A percentile compares a stretch with the other conserved stretches of the same genome.
phyloP scores from a whole-genome alignment of 2,797 vertebrate species.

The Glyptemys insculpta region DNA sequence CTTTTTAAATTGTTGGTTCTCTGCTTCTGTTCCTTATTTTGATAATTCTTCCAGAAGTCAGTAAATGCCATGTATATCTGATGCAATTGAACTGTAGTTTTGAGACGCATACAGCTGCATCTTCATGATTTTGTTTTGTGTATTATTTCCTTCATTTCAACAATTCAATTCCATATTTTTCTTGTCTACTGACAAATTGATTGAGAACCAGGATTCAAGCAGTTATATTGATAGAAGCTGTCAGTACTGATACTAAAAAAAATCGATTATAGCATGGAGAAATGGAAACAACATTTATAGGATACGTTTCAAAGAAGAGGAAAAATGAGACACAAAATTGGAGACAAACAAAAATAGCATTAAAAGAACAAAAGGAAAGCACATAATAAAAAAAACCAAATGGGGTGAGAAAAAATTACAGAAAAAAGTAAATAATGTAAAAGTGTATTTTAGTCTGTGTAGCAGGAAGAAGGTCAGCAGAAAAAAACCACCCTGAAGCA shows the following conservation, averaged over 20 bases:
- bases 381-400: background rate
- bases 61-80: background rate
- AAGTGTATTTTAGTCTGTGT: background rate
- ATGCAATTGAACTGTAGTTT: background rate
- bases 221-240: background rate
- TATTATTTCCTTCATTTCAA: background rate
- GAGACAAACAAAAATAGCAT: background rate
- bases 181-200: background rate
- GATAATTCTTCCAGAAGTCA: background rate
- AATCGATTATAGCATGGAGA: background rate
- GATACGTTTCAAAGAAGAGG: background rate
- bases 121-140: background rate
- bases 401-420: background rate
- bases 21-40: background rate
- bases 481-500: background rate
- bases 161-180: background rate
- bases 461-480: background rate
- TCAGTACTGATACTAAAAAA: fast-evolving
- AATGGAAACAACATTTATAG: background rate
- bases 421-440: background rate
- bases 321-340: background rate
- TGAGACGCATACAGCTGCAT: background rate
- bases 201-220: background rate
- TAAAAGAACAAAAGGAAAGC: background rate
- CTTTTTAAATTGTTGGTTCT: background rate